These are phyloP conservation scores for Brachionus paranguensis DNA, from an alignment of 1,140 invertebrate species.

Conservation along the genomic window DNA sequence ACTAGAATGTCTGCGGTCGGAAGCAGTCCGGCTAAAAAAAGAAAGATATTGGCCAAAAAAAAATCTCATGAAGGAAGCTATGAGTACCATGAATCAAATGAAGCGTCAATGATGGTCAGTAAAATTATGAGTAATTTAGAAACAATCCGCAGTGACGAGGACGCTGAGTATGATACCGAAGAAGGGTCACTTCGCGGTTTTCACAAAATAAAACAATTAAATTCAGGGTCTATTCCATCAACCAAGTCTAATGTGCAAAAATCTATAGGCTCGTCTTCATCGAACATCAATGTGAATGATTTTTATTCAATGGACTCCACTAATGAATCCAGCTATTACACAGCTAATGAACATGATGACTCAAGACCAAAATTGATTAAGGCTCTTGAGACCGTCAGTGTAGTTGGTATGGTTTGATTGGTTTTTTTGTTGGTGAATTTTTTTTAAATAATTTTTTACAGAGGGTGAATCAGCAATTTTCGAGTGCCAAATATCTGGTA, in stretches of 20 bases:
- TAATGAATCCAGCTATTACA: conserved; percentile 34
- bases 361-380: background rate
- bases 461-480: conserved; percentile 34
- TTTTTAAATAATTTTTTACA: background rate
- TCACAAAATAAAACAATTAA: background rate
- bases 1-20: background rate
- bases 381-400: background rate
- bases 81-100: background rate
- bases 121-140: background rate
- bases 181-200: background rate
- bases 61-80: background rate
- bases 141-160: background rate
- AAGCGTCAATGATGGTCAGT: background rate
- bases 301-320: conserved; percentile 33
- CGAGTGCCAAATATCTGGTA: background rate
- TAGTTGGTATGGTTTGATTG: background rate
- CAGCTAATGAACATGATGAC: conserved; percentile 38
- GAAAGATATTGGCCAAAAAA: background rate
- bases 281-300: background rate
- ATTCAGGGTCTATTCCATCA: background rate
- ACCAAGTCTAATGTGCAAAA: background rate
- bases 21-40: background rate
- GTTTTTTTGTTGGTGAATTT: background rate
- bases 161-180: background rate
- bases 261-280: background rate